phyloP scores from a whole-genome alignment of 2,113 vertebrate species.

The Chrysochloris asiatica region DNA sequence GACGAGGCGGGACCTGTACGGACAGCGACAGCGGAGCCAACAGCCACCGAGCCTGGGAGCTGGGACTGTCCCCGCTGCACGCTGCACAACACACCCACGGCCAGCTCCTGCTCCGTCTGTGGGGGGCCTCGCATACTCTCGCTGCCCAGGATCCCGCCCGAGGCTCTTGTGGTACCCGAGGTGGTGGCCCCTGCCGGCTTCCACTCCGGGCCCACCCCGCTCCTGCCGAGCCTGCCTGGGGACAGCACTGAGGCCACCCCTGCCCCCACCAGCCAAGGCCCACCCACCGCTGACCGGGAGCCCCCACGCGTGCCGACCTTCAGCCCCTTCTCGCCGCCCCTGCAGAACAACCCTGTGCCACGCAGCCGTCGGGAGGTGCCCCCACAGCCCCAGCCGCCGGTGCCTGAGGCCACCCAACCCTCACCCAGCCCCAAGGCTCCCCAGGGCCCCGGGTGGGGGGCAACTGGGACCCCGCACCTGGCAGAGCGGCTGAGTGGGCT shows the following conservation, averaged over 20 bases:
- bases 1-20: constrained; percentile 74
- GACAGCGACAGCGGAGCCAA: constrained; percentile 66
- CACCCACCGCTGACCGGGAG: constrained; percentile 83
- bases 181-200: constrained; percentile 92
- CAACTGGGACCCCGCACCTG: constrained; percentile 76
- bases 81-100: constrained; percentile 65
- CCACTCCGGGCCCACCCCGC: constrained; percentile 81
- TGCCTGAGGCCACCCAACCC: constrained; percentile 84
- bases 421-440: constrained; percentile 75
- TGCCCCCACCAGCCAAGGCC: constrained; percentile 85
- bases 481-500: constrained; percentile 90
- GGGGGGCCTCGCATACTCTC: constrained; percentile 88
- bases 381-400: constrained; percentile 87
- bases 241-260: constrained; percentile 88
- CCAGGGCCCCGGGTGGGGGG: constrained; percentile 81
- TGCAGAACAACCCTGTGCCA: constrained; percentile 97
- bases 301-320: constrained; percentile 81
- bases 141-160: constrained; percentile 89
- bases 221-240: constrained; percentile 77
- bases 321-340: constrained; percentile 87
- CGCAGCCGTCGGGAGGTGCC: constrained; percentile 96
- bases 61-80: constrained; percentile 98
- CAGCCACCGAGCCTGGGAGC: constrained; percentile 76
- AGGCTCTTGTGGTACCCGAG: constrained; percentile 96
- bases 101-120: too few relatives aligned